A percentile compares a stretch with the other conserved stretches of the same genome.
Evolutionary conservation across 1,140 invertebrate genomes (phyloP).

Genomic region (Aphaenogaster rudis): DNA sequence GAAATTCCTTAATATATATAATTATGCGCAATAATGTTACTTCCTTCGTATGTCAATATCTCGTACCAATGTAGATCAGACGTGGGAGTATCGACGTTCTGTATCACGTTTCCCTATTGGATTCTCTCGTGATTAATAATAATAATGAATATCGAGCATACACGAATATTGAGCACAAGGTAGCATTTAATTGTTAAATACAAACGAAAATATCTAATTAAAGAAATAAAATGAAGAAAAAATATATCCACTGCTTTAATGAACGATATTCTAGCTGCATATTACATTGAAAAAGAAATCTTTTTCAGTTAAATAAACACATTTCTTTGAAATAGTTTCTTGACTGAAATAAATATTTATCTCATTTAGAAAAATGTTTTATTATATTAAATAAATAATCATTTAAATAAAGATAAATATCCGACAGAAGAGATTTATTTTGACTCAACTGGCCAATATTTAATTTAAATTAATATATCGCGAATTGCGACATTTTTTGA

Average conservation of each 20-base stretch:
- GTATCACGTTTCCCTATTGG: background rate
- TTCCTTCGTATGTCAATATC: background rate
- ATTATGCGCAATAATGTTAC: conserved; percentile 9
- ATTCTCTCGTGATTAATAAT: background rate
- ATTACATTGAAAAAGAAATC: too few species aligned
- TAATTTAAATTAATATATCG: too few species aligned
- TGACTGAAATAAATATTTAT: too few species aligned
- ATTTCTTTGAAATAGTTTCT: too few species aligned
- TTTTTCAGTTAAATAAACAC: too few species aligned
- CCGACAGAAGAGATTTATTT: too few species aligned
- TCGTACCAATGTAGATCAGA: background rate
- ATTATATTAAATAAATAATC: too few species aligned
- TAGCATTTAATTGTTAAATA: background rate
- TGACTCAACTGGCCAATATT: too few species aligned
- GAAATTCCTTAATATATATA: background rate
- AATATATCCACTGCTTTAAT: too few species aligned
- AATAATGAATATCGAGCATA: background rate
- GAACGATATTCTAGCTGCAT: background rate
- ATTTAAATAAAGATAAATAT: too few species aligned
- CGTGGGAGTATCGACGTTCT: background rate
- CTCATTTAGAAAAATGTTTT: too few species aligned
- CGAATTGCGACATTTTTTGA: too few species aligned
- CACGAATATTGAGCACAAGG: background rate
- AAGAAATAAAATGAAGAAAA: background rate
- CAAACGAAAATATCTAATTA: background rate